Base-by-base conservation (phyloP, 2,888 invertebrate species). In the Sarcophaga variegata region DNA sequence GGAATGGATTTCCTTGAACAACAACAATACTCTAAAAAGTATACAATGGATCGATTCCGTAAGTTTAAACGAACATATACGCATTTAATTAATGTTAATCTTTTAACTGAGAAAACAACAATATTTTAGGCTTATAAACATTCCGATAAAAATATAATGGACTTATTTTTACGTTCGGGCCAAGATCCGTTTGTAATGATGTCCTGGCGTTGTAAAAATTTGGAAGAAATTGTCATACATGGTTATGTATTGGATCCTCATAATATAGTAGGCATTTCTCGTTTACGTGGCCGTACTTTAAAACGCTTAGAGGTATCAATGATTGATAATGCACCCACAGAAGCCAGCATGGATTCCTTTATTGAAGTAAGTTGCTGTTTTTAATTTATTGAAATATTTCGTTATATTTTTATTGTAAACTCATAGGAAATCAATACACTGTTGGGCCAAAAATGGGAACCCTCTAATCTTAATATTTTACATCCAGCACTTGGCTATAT, bases 131-230 rank as follows among this genome's bases (percentile, higher is more conserved):
- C 92, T 54, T 91, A 90, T 79, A 92, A 92, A 88, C 91, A 92
- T 89, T 90, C 91, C 89, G 91, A 91, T 80, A 90, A 91, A 85
- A 92, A 91, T 89, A 89, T 91, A 25, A 91, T 91, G 90, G 91
- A 91, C 88, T 89, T 91, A 77, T 91, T 90, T 87, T 88, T 91
- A 79, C 90, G 90, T 71, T 89, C 90, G 64, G 91, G 91, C 70
- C 93, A 93, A 88, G 93, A 95, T 91, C 95, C 95, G 0, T 94
- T 95, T 89, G 94, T 95, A 27, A 95, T 95, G 95, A 92, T 95
- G 91, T 94, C 95, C 17, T 95, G 95, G 95, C 94, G 94, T 80
- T 95, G 95, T 90, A 93, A 93, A 75, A 93, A 94, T 75, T 92
- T 95, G 6, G 92, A 94, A 85, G 94, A 94, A 89, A 93, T 95